These are phyloP conservation scores for Archivesica marissinica DNA, from an alignment of 1,140 invertebrate genomes.

Conservation along the genomic window DNA sequence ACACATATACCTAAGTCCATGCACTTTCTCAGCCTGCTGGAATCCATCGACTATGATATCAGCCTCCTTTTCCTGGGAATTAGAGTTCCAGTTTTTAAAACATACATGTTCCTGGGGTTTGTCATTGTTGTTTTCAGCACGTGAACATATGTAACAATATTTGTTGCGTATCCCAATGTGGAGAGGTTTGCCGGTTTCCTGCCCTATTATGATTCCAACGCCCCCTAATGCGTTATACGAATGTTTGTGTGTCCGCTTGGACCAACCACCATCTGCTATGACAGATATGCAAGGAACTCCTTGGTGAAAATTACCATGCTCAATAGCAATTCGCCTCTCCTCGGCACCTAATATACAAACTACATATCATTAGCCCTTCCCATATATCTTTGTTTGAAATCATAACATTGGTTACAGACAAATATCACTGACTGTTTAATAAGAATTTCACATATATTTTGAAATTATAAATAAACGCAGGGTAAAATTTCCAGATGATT, in stretches of 20 bases:
- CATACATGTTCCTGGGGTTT: constrained; percentile 21
- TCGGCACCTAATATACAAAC: too few relatives aligned
- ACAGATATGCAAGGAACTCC: constrained; percentile 46
- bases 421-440: neutral
- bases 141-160: constrained; percentile 78
- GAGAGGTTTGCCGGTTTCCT: constrained; percentile 79
- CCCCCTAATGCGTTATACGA: constrained; percentile 61
- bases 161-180: constrained; percentile 81
- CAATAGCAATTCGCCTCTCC: constrained; percentile 7
- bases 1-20: constrained; percentile 80
- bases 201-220: constrained; percentile 78
- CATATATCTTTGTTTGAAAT: too few relatives aligned
- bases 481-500: too few relatives aligned
- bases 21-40: constrained; percentile 75
- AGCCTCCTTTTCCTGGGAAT: constrained; percentile 83
- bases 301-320: constrained; percentile 11
- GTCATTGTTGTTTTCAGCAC: neutral
- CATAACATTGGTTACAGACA: constrained; percentile 6
- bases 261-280: constrained; percentile 55
- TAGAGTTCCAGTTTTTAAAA: constrained; percentile 73
- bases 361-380: too few relatives aligned
- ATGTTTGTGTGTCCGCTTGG: constrained; percentile 32
- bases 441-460: too few relatives aligned
- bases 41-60: constrained; percentile 83
- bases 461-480: too few relatives aligned